phyloP scores from a whole-genome alignment of 2,888 invertebrate species.

The Chromoteleia sp. region DNA sequence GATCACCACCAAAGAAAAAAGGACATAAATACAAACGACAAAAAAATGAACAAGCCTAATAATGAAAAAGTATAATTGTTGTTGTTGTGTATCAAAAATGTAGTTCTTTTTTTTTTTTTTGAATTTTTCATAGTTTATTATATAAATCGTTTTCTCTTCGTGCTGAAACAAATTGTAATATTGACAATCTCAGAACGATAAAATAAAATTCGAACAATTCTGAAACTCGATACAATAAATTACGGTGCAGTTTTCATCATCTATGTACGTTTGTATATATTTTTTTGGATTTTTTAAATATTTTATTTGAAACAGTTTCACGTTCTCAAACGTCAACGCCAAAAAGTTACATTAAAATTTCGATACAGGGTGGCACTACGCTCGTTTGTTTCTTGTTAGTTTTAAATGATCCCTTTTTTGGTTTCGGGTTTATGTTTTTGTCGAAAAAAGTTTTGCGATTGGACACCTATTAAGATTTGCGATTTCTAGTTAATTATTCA shows the following conservation, averaged over 20 bases:
- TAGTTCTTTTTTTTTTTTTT: conserved; percentile 1
- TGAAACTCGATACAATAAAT: conserved; percentile 39
- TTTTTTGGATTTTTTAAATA: conserved; percentile 14
- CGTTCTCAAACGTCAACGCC: conserved; percentile 18
- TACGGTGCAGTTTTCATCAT: conserved; percentile 60
- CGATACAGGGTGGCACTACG: conserved; percentile 23
- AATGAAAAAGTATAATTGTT: no score
- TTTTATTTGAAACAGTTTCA: conserved; percentile 30
- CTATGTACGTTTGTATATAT: conserved; percentile 52
- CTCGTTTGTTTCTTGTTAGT: conserved; percentile 1
- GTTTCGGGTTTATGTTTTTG: conserved; percentile 15
- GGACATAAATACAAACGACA: no score
- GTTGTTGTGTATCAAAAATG: no score
- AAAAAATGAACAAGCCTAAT: no score
- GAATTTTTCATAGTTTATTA: conserved; percentile 32
- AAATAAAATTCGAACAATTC: conserved; percentile 38
- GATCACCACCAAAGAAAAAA: no score
- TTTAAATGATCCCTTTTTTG: conserved; percentile 25
- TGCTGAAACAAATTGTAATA: conserved; percentile 60
- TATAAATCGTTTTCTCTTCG: conserved; percentile 50
- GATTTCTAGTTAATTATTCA: conserved; percentile 42
- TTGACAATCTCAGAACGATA: conserved; percentile 48
- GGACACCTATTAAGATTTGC: conserved; percentile 48
- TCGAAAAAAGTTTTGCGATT: conserved; percentile 44
- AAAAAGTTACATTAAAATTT: conserved; percentile 35